Base-by-base conservation (phyloP, 1,140 invertebrate species). In the Sitobion miscanthi region DNA sequence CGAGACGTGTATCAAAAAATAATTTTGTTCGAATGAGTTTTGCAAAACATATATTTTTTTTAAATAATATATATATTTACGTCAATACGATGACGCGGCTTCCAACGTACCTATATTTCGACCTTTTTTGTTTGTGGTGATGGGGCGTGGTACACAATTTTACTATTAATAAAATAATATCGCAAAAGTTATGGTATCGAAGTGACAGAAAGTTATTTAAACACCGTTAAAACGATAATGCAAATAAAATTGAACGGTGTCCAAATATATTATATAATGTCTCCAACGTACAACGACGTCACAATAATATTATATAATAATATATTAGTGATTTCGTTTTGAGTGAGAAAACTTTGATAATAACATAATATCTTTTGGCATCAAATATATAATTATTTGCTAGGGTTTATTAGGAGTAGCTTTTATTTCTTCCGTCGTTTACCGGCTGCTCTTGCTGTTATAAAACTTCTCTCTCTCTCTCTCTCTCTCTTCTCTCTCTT, bases 331-430 rank as follows among this genome's bases (percentile, higher is more conserved):
- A 77, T 77, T 77, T 77, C 21, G 30, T 77, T 77, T 77, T n/a
- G 62, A n/a, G 14, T 30, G 30, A n/a, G 62, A n/a, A n/a, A 77
- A 77, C 62, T 77, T 77, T 77, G 30, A 77, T 77, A 77, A 77
- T 35, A 77, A 77, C n/a, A 77, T 77, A 35, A 77, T 77, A 77
- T 77, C 30, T 77, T 77, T 77, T 77, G 62, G 62, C 62, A 77
- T 77, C n/a, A n/a, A 77, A 77, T 14, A n/a, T 30, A 69, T 69
- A 77, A 77, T 77, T 77, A 77, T 77, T 77, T 77, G 14, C 14
- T 77, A 77, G 62, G n/a, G 14, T 77, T n/a, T 77, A 77, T 77
- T 77, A 77, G 30, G 11, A 69, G 62, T n/a, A 77, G n/a, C 62
- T n/a, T 77, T 14, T 77, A 77, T 77, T 77, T 35, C 62, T 77